Percentiles rank a stretch among this genome's conserved stretches.
These are phyloP conservation scores for Drosophila kambysellisi DNA, from an alignment of 2,888 invertebrate species.

Conservation along the genomic window DNA sequence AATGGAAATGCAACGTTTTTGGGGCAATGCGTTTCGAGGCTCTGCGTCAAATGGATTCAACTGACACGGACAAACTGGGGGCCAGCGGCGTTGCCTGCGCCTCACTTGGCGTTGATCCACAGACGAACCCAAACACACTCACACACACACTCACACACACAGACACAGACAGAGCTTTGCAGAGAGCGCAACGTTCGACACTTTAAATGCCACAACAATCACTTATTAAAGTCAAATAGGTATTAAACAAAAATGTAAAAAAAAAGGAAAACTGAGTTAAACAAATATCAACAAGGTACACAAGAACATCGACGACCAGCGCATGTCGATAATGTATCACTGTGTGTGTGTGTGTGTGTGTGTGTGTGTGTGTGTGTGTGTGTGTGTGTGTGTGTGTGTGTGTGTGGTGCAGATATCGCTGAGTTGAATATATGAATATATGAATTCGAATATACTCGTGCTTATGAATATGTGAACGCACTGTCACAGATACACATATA, in stretches of 20 bases:
- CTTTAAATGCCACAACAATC: slow-evolving; percentile 81
- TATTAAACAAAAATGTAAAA: slow-evolving; percentile 78
- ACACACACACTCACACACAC: not conserved
- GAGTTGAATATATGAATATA: slow-evolving; percentile 48
- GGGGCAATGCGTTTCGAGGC: slow-evolving; percentile 48
- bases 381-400: too few species aligned
- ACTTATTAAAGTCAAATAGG: slow-evolving; percentile 83
- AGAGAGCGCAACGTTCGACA: slow-evolving; percentile 59
- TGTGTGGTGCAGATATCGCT: slow-evolving; percentile 64
- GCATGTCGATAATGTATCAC: slow-evolving; percentile 63
- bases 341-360: slow-evolving; percentile 19
- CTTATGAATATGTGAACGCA: slow-evolving; percentile 39
- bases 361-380: slow-evolving; percentile 9
- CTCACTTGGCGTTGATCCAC: slow-evolving; percentile 47
- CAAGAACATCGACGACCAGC: slow-evolving; percentile 52
- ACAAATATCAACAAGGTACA: slow-evolving; percentile 75
- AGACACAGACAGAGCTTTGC: not conserved
- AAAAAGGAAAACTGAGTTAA: slow-evolving; percentile 59
- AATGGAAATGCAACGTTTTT: slow-evolving; percentile 10
- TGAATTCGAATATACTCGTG: slow-evolving; percentile 25
- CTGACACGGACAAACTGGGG: slow-evolving; percentile 47
- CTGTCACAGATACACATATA: slow-evolving; percentile 14
- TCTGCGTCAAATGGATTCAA: slow-evolving; percentile 52
- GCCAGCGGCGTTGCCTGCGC: slow-evolving; percentile 31
- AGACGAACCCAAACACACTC: slow-evolving; percentile 15